A percentile compares a stretch with the other conserved stretches of the same genome.
phyloP scores from a whole-genome alignment of 2,888 invertebrate species.

The Amphipyra tragopoginis region DNA sequence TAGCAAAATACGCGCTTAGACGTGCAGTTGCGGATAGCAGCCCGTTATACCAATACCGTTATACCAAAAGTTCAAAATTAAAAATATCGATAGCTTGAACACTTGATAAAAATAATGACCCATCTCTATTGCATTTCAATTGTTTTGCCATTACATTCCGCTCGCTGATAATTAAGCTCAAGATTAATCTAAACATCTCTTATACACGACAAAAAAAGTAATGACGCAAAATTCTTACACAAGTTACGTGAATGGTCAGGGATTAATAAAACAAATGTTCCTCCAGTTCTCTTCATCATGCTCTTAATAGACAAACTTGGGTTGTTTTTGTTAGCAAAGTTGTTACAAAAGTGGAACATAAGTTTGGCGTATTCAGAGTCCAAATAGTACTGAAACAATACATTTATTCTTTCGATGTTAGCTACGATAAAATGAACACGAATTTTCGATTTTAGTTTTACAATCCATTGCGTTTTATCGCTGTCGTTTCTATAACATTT shows the following conservation, averaged over 20 bases:
- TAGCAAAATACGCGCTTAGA: no score
- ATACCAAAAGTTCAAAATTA: no score
- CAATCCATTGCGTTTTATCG: constrained; percentile 40
- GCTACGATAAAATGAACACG: constrained; percentile 35
- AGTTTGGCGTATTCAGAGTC: constrained; percentile 49
- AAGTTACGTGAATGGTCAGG: constrained; percentile 37
- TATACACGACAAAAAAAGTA: constrained; percentile 31
- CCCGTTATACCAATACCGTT: no score
- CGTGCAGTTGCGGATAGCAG: no score
- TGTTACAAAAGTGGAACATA: constrained; percentile 50
- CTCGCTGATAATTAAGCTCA: neutral
- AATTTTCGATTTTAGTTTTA: constrained; percentile 44
- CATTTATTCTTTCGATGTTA: constrained; percentile 39
- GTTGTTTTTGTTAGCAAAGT: constrained; percentile 54
- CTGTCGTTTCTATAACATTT: constrained; percentile 41
- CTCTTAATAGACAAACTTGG: constrained; percentile 57
- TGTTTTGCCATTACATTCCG: no score
- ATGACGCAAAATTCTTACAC: constrained; percentile 40
- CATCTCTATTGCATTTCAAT: no score
- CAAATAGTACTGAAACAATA: constrained; percentile 47
- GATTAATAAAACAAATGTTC: constrained; percentile 57
- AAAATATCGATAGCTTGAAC: no score
- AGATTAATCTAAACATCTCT: constrained; percentile 17
- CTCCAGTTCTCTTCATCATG: constrained; percentile 48
- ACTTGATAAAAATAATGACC: no score